Base-by-base conservation (phyloP, 2,797 vertebrate genomes). In the Leontocebus nigricollis region DNA sequence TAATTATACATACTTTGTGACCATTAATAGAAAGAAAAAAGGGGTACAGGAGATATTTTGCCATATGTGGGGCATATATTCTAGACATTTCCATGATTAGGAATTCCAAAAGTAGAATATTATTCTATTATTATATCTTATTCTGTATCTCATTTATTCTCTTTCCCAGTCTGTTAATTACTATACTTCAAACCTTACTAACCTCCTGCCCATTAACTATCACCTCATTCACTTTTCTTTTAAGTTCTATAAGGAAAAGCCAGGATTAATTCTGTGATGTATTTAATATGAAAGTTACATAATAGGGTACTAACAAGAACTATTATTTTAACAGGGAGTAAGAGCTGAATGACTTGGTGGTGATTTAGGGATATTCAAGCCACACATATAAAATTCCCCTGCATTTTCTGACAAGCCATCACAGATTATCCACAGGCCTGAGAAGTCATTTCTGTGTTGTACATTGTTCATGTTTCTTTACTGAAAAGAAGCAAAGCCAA, bases 1-100 rank as follows among this genome's bases (percentile, higher is more conserved):
- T 83, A 92, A 67, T 85, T 92, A 57, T 93, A 91, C 50, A 88
- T 41, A 88, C 50, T 75, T 77, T 82, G 15, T 50, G 48, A 82
- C 17, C 12, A 82, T 67, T 2, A 19, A 30, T 10, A 64, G 67
- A 92, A 94, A 82, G 20, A 14, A 93, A 92, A 64, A 97, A 79
- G 12, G 4, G 1, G 1, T 27, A 44, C 9, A 33, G 12, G 1
- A 41, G 0, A n/a, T 6, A 93, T 0, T 82, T 88, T 95, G 55
- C 15, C 1, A 50, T 59, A n/a, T 72, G 4, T 22, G 13, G 48
- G 41, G 13, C 10, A 44, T 30, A 52, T 30, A 82, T 7, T 80
- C n/a, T 77, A 83, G 26, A 52, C n/a, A 86, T 61, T 93, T 89
- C 7, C 50, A 57, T 39, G 19, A 39, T 24, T n/a, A 81, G 76